phyloP scores from a whole-genome alignment of 2,113 vertebrate species.

The Bombycilla garrulus region DNA sequence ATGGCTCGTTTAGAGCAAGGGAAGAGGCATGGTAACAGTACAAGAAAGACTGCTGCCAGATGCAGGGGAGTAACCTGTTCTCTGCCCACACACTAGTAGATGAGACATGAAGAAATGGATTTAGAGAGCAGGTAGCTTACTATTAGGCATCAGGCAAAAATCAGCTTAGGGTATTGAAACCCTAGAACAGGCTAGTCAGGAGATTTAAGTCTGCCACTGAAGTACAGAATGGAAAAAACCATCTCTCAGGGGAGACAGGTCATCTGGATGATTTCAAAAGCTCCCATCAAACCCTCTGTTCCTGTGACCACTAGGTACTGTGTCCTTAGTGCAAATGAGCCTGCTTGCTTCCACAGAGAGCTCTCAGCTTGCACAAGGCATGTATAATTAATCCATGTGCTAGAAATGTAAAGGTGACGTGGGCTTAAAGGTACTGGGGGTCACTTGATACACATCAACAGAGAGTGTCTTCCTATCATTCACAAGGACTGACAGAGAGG shows the following conservation, averaged over 20 bases:
- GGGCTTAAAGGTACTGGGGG: neutral
- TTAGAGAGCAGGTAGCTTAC: neutral
- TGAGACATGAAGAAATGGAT: neutral
- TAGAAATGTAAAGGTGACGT: neutral
- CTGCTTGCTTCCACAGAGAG: neutral
- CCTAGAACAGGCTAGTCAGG: neutral
- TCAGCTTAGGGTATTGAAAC: neutral
- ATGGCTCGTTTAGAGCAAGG: neutral
- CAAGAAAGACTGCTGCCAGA: neutral
- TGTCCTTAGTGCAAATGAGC: neutral
- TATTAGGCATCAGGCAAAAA: neutral
- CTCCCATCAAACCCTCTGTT: neutral
- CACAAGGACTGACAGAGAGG: neutral
- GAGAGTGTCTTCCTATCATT: neutral
- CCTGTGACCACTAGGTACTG: neutral
- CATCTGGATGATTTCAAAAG: constrained; percentile 9
- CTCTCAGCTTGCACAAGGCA: neutral
- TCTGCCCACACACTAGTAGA: neutral
- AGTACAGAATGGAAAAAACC: neutral
- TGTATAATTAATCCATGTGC: neutral
- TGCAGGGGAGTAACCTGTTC: neutral
- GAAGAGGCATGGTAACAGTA: neutral
- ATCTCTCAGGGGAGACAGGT: neutral
- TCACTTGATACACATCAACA: neutral
- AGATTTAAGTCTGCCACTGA: neutral